Conservation (phyloP, 2,113 vertebrate genomes). For the Hoplias malabaricus region DNA sequence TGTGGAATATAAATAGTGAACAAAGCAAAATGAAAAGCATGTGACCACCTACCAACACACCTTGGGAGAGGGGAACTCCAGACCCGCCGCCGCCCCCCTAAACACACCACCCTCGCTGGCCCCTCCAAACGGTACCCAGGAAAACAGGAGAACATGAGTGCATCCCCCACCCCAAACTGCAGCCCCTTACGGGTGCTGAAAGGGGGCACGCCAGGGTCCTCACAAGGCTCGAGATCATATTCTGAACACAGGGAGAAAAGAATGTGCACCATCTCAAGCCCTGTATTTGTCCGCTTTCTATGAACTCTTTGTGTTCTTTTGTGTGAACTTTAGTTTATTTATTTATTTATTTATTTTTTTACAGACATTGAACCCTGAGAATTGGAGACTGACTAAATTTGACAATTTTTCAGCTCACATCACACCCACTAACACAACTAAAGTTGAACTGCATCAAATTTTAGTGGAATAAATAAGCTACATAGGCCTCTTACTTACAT, state of each 20-base stretch:
- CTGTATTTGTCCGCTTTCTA: neutral
- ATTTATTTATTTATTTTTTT: too few species aligned
- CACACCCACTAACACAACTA: too few species aligned
- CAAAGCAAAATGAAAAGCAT: slow-evolving; percentile 86
- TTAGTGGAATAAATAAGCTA: too few species aligned
- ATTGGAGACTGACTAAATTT: too few species aligned
- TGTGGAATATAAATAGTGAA: slow-evolving; percentile 30
- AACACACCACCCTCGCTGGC: slow-evolving; percentile 87
- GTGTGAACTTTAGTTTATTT: too few species aligned
- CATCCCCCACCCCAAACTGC: slow-evolving; percentile 91
- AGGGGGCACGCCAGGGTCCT: slow-evolving; percentile 89
- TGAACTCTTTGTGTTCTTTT: too few species aligned
- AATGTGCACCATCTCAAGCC: neutral
- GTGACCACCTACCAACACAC: slow-evolving; percentile 99
- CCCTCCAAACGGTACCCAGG: slow-evolving; percentile 97
- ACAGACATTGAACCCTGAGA: too few species aligned
- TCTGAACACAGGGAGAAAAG: slow-evolving; percentile 69
- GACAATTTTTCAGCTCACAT: too few species aligned
- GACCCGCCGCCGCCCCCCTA: slow-evolving; percentile 95
- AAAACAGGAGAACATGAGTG: slow-evolving; percentile 93
- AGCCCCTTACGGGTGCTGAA: slow-evolving; percentile 94
- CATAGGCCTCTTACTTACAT: too few species aligned
- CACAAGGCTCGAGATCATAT: slow-evolving; percentile 94
- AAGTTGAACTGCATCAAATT: too few species aligned
- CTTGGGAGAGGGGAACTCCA: slow-evolving; percentile 99